phyloP scores from a whole-genome alignment of 2,888 invertebrate species.

The Diplazon laetatorius region DNA sequence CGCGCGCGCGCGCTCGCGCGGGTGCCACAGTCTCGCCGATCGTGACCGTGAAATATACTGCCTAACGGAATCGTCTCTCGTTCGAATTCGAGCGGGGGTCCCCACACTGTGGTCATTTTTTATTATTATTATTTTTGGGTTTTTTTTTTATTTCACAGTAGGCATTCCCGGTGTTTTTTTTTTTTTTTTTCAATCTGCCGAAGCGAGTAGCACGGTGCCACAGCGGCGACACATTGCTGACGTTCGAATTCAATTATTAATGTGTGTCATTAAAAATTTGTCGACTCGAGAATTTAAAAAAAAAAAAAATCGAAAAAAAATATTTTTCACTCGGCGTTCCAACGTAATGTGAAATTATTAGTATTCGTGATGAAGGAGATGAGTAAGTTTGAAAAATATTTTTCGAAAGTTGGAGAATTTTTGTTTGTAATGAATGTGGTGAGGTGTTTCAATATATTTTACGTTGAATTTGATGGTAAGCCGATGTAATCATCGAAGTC shows the following conservation, averaged over 20 bases:
- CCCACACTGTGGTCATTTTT: conserved; percentile 12
- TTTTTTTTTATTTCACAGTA: conserved; percentile 25
- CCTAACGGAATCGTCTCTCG: conserved; percentile 59
- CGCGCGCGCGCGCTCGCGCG: too few relatives aligned
- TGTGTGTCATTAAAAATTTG: conserved; percentile 43
- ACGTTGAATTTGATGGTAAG: conserved; percentile 7
- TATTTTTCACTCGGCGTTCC: conserved; percentile 37
- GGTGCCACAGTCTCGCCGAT: conserved; percentile 62
- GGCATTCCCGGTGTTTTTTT: conserved; percentile 28
- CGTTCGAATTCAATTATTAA: conserved; percentile 59
- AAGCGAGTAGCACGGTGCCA: conserved; percentile 13
- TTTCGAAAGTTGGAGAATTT: too few relatives aligned
- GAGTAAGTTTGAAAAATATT: too few relatives aligned
- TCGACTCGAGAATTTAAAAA: background rate
- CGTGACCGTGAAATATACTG: conserved; percentile 65
- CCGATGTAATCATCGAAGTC: background rate
- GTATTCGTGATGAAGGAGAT: background rate
- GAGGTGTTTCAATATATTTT: background rate
- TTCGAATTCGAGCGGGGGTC: conserved; percentile 33
- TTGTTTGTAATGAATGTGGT: background rate
- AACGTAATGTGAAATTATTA: background rate
- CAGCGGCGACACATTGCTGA: conserved; percentile 27
- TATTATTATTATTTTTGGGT: conserved; percentile 2
- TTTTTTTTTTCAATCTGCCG: too few relatives aligned
- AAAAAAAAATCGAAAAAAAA: conserved; percentile 34